Evolutionary conservation across 2,888 invertebrate species (phyloP), one percentile per base, ranked within the genome.

Genomic region (Amphiduros pacificus): DNA sequence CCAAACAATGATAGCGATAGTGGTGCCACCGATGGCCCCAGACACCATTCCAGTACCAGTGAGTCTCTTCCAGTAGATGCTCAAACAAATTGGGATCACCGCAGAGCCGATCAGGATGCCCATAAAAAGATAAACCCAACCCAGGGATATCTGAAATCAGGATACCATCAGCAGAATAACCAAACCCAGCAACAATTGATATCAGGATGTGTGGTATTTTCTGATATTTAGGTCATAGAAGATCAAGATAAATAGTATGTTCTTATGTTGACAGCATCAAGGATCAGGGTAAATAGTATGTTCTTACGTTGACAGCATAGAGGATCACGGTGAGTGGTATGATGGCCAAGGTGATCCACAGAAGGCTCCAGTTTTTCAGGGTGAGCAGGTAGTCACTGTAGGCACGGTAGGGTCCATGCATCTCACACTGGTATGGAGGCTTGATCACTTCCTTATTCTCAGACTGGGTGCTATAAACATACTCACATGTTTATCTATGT

Each of bases 61-160:
- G 24, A 80, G 70, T 22, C 75, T 68, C 51, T 72, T 70, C 80
- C 80, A 81, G 60, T 71, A 75, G 72, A 81, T 75, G 32, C 72
- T 66, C 41, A 81, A 24, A 24, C 14, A 22, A 51, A 61, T 3
- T 0, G 81, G 80, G 3, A 78, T 61, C 14, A 81, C 80, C 0
- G 79, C 77, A 5, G 78, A 77, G 17, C 79, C 76, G 48, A 81
- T 77, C 28, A 78, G 64, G 32, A 81, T 69, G 4, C 81, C 80
- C 76, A 78, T 81, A 59, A 81, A 75, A 20, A 75, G 62, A 62
- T 81, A 80, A 4, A 79, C 71, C 72, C 79, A 78, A 17, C 73
- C 72, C 24, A 80, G 63, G 57, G 20, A 20, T 71, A 78, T 59
- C 76, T 80, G 67, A 11, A 62, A 65, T 11, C 14, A 11, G 36